Percentiles rank a stretch among this genome's conserved stretches.
Conservation (phyloP, 2,888 invertebrate genomes). For the Stenolophus ochropezus region DNA sequence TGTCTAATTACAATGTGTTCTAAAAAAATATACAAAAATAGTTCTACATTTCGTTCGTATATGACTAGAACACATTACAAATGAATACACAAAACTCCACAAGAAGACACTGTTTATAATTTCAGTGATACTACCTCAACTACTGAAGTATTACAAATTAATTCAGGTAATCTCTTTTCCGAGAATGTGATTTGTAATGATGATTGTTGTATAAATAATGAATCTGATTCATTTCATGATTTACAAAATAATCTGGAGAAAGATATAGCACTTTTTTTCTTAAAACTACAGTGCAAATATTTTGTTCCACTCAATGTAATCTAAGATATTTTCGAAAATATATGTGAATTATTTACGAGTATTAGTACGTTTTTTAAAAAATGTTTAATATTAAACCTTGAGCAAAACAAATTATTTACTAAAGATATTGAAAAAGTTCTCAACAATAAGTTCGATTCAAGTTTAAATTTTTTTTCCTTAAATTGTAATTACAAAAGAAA, state of each 20-base stretch:
- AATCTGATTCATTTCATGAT: background rate
- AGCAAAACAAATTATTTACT: no score
- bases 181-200: background rate
- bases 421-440: no score
- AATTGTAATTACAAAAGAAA: background rate
- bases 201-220: background rate
- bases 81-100: background rate
- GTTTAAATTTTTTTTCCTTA: background rate
- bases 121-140: background rate
- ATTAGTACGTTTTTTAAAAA: background rate
- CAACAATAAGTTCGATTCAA: no score
- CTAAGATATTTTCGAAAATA: background rate
- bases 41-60: background rate
- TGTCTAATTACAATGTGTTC: background rate
- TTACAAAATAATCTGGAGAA: background rate
- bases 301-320: background rate
- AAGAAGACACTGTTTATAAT: background rate
- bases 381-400: no score
- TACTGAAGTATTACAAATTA: background rate
- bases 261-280: background rate
- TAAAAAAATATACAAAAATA: background rate
- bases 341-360: background rate
- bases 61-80: background rate
- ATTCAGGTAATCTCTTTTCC: background rate
- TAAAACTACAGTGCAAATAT: background rate